Percentiles rank a stretch among this genome's conserved stretches.
These are phyloP conservation scores for Glaucidium brasilianum DNA, from an alignment of 2,113 vertebrate genomes.

Conservation along the genomic window DNA sequence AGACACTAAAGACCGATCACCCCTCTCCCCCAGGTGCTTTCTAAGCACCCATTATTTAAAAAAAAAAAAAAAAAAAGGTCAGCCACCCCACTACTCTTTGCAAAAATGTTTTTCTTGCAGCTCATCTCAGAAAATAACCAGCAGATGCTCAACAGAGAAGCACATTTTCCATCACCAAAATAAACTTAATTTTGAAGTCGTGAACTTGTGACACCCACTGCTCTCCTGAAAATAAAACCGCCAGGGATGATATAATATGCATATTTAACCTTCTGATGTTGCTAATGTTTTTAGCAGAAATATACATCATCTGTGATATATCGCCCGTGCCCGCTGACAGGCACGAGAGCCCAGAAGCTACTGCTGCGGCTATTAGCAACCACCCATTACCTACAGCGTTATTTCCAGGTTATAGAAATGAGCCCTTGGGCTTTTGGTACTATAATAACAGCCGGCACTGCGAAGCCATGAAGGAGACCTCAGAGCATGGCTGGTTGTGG, in stretches of 20 bases:
- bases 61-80: background rate
- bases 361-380: background rate
- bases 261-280: constrained; percentile 34
- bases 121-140: background rate
- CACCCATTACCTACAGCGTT: background rate
- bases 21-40: background rate
- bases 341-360: background rate
- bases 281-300: constrained; percentile 21
- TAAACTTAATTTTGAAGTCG: constrained; percentile 24
- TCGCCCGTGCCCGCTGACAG: background rate
- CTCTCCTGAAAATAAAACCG: constrained; percentile 57
- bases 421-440: background rate
- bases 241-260: constrained; percentile 49
- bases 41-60: background rate
- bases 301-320: too few relatives aligned
- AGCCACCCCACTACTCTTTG: background rate
- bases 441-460: background rate
- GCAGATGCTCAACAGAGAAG: background rate
- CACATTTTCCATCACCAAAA: constrained; percentile 17
- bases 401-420: background rate
- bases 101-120: background rate
- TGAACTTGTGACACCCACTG: background rate
- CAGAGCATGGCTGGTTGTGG: rapidly evolving
- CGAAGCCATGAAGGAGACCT: background rate
- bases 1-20: background rate